phyloP scores from a whole-genome alignment of 2,888 invertebrate species.

The Schrankia costaestrigalis region DNA sequence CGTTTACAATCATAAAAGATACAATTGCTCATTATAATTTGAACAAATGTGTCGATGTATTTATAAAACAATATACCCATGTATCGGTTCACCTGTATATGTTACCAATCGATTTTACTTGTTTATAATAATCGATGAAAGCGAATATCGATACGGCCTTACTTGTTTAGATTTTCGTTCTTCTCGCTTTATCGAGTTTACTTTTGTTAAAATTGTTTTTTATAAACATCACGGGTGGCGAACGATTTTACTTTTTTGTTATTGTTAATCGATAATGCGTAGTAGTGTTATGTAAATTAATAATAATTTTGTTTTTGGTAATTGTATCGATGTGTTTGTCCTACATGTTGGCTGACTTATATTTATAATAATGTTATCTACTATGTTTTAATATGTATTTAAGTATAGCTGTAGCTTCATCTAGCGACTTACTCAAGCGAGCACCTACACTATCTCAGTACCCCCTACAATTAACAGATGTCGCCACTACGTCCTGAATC shows the following conservation, averaged over 20 bases:
- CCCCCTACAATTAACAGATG: no score
- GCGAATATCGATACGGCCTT: conserved; percentile 36
- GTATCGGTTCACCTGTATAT: conserved; percentile 38
- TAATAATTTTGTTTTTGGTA: conserved; percentile 23
- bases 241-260: conserved; percentile 29
- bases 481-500: no score
- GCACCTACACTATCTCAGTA: no score
- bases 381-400: no score
- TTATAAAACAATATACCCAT: conserved; percentile 41
- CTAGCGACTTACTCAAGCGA: no score
- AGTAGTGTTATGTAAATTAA: conserved; percentile 22
- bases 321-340: conserved; percentile 9
- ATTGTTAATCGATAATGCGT: conserved; percentile 32
- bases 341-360: conserved; percentile 2
- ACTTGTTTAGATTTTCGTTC: conserved; percentile 44
- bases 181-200: conserved; percentile 59
- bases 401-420: no score
- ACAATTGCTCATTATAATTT: conserved; percentile 16
- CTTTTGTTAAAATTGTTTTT: conserved; percentile 55
- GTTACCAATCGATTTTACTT: conserved; percentile 65
- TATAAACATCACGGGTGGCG: conserved; percentile 51
- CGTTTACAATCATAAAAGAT: no score
- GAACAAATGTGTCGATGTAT: conserved; percentile 32
- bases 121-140: conserved; percentile 60
- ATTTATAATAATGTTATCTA: no score